phyloP scores from a whole-genome alignment of 2,797 vertebrate genomes.

The Aphelocoma californica region DNA sequence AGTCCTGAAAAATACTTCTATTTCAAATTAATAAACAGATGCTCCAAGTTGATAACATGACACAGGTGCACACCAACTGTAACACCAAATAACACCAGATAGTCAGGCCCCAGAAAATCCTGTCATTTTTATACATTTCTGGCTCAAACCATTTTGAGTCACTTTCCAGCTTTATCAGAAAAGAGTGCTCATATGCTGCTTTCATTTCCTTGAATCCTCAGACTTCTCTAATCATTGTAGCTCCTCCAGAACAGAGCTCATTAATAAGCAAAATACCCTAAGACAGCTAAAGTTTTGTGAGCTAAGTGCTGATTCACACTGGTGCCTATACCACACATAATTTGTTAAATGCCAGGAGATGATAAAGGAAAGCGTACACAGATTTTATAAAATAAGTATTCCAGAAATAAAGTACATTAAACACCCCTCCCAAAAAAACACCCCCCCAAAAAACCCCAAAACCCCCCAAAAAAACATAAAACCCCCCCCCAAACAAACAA shows the following conservation, averaged over 20 bases:
- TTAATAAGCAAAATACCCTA: neutral
- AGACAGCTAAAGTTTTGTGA: neutral
- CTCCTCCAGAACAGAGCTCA: neutral
- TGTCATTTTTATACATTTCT: neutral
- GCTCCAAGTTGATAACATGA: neutral
- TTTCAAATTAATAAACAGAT: neutral
- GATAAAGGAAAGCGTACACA: neutral
- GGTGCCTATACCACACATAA: neutral
- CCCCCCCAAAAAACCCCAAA: too few relatives aligned
- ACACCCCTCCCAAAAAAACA: neutral
- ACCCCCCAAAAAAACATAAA: too few relatives aligned
- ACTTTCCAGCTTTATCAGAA: neutral
- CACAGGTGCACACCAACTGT: neutral
- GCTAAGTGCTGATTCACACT: neutral
- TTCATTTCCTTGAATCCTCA: neutral
- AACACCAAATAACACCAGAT: neutral
- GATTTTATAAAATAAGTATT: neutral
- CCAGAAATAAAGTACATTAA: neutral
- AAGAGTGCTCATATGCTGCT: neutral
- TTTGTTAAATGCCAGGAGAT: neutral
- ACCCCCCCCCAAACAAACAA: too few relatives aligned
- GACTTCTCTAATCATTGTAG: neutral
- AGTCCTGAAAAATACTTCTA: neutral
- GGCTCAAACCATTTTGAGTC: neutral
- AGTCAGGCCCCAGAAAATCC: neutral